These are phyloP conservation scores for Rhagoletis zephyria DNA, from an alignment of 1,140 invertebrate species.

Conservation along the genomic window DNA sequence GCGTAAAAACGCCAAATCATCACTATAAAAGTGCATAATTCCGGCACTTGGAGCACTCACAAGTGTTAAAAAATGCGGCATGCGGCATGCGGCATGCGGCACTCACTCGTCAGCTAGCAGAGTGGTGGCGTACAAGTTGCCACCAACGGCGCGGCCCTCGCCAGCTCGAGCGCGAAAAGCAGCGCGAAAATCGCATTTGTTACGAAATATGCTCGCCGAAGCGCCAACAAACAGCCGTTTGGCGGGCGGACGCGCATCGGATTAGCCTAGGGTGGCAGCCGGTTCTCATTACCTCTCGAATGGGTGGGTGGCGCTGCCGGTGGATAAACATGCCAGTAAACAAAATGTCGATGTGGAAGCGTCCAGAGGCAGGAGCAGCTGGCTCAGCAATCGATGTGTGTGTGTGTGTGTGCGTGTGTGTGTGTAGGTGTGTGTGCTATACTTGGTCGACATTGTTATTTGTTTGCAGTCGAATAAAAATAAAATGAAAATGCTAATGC, in stretches of 20 bases:
- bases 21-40: constrained; percentile 44
- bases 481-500: constrained; percentile 53
- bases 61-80: neutral
- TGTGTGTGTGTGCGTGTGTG: neutral
- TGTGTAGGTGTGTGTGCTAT: neutral
- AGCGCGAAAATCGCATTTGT: too few species aligned
- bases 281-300: too few species aligned
- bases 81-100: neutral
- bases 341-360: neutral
- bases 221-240: neutral
- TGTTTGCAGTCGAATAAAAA: constrained; percentile 53
- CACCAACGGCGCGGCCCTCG: too few species aligned
- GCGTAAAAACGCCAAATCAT: constrained; percentile 24
- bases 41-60: neutral
- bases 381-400: neutral
- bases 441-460: constrained; percentile 7
- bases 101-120: too few species aligned
- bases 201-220: neutral
- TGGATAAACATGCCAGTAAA: constrained; percentile 16
- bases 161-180: constrained; percentile 56
- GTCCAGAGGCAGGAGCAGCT: neutral
- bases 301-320: neutral
- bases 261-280: too few species aligned
- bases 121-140: too few species aligned
- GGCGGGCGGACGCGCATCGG: neutral